phyloP scores from a whole-genome alignment of 1,140 invertebrate species.

The Ostrea denselamellosa region DNA sequence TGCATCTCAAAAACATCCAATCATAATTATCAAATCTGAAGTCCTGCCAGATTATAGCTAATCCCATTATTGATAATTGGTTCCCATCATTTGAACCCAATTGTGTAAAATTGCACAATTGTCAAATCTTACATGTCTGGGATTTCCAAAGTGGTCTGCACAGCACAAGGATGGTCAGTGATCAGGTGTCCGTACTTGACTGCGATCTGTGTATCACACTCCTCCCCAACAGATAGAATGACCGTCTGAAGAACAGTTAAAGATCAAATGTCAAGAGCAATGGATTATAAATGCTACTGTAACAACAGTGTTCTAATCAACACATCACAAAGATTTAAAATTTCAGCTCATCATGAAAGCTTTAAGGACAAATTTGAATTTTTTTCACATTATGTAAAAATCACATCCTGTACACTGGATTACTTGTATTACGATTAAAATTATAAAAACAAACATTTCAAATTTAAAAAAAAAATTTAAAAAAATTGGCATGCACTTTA shows the following conservation, averaged over 20 bases:
- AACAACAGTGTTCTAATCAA: too few relatives aligned
- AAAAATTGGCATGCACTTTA: too few relatives aligned
- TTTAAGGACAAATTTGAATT: background rate
- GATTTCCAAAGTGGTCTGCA: slow-evolving; percentile 83
- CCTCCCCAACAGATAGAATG: slow-evolving; percentile 89
- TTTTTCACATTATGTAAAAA: too few relatives aligned
- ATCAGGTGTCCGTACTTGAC: slow-evolving; percentile 84
- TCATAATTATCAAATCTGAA: background rate
- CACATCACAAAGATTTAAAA: background rate
- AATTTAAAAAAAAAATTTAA: too few relatives aligned
- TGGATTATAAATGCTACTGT: too few relatives aligned
- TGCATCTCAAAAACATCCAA: background rate
- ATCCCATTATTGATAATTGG: background rate
- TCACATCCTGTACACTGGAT: too few relatives aligned
- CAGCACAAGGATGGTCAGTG: slow-evolving; percentile 90
- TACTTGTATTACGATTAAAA: too few relatives aligned
- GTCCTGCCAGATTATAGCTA: background rate
- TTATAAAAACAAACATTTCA: too few relatives aligned
- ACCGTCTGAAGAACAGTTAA: slow-evolving; percentile 84
- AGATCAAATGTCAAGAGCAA: slow-evolving; percentile 7
- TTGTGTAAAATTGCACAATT: background rate
- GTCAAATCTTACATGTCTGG: slow-evolving; percentile 80
- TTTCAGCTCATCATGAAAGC: background rate
- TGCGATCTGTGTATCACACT: slow-evolving; percentile 92
- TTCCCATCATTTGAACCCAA: background rate